Evolutionary conservation across 2,888 invertebrate species (phyloP), one percentile per base, ranked within the genome.

Genomic region (Dusona sp.): DNA sequence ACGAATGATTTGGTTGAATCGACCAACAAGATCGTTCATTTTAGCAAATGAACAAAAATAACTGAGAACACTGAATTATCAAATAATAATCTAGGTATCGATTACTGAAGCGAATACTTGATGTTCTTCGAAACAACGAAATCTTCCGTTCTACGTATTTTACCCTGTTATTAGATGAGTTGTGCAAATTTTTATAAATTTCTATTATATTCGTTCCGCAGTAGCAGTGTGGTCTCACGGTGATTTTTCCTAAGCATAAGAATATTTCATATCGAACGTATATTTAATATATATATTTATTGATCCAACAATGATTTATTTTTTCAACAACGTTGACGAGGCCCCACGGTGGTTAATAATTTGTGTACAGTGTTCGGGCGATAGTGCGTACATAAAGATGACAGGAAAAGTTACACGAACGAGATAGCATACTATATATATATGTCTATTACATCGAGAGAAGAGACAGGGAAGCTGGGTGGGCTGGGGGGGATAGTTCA

Each of bases 371-470:
- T 3, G 65, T 33, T 54, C 33, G 22, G 68, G 51, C 42, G 67
- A 68, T n/a, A 42, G 1, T 22, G 33, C 3, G 19, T 42, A 61
- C 22, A 67, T 80, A 51, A 57, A 22, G 54, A 68, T 51, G 72
- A 73, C 29, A 54, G 68, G 51, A 82, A 82, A 85, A 85, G 85
- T 85, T 67, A 74, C 82, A 54, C 61, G 85, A 78, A 78, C 67
- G 78, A 48, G 61, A 22, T 0, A 42, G 48, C 13, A 48, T 29
- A 3, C 29, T 38, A 25, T 33, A 13, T 48, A 33, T 57, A 29
- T 25, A 6, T 11, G 16, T 33, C 4, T 61, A 22, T 84, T 86
- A 75, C 79, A 83, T 79, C 48, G 84, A 83, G 73, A 74, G 33
- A 67, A 83, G 79, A 29, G 70, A 29, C 51, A 79, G 13, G 61